Evolutionary conservation across 2,888 invertebrate genomes (phyloP), one percentile per base, ranked within the genome.

Genomic region (Therioaphis trifolii): DNA sequence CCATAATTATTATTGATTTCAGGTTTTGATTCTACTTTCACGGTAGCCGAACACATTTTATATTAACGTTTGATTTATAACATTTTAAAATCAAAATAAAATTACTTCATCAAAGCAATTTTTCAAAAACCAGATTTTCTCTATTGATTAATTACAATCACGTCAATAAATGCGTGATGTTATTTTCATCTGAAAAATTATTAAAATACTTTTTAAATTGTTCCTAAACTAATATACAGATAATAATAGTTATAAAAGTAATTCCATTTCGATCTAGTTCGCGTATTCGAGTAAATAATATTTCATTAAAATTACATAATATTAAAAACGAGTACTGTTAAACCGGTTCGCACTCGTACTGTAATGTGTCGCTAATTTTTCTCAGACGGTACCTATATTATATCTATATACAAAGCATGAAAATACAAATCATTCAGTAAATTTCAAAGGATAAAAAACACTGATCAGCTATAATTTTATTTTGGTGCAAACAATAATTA

Each of bases 11-110:
- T 74, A 74, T 82, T 24, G 49, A 74, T 72, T 82, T 82, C 63
- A 82, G 61, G 82, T 82, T 74, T 82, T 74, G 74, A 82, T 74
- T 82, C 52, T 74, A 74, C 82, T 82, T 82, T 82, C 82, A 74
- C 74, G 35, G 35, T 61, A 80, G n/a, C 40, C 4, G 9, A 43
- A 43, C 27, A 46, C 27, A 79, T 35, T 49, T 55, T 55, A 63
- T 52, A 3, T 18, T 61, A n/a, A 0, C 61, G 43, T 71, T 69
- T 71, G 58, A 79, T 69, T 79, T 79, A 79, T 71, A 69, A 58
- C 21, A 40, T 71, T 80, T 68, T 55, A 80, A 71, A 46, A 29
- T 61, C 21, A 18, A 35, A 71, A 68, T 46, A 0, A 18, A 69
- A 61, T 24, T 72, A 61, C 58, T 61, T 24, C 18, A 35, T 46